Percentiles rank a stretch among this genome's conserved stretches.
Conservation (phyloP, 2,113 vertebrate genomes). For the Pardalotus punctatus region DNA sequence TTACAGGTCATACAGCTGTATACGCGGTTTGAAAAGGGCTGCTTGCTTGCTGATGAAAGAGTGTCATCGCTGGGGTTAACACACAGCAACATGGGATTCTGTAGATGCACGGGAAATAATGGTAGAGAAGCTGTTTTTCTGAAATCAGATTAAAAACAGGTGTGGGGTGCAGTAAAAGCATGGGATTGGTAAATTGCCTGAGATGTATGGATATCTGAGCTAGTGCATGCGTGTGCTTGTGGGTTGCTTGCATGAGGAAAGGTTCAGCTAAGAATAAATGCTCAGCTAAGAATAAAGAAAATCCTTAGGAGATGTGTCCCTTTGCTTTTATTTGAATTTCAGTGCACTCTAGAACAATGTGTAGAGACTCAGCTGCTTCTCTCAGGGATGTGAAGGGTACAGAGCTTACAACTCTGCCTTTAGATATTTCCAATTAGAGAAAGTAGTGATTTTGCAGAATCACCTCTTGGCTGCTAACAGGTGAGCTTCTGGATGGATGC, state of each 20-base stretch:
- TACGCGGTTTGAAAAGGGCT: not conserved
- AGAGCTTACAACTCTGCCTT: not conserved
- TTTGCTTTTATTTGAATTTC: not conserved
- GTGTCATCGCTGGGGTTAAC: not conserved
- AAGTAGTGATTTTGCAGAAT: not conserved
- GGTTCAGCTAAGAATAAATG: not conserved
- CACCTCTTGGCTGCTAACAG: not conserved
- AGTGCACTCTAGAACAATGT: not conserved
- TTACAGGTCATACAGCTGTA: not conserved
- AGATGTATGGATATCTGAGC: not conserved
- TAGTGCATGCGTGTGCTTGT: rapidly evolving
- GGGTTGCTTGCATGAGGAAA: not conserved
- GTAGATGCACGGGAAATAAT: not conserved
- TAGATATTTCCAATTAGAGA: not conserved
- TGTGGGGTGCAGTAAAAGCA: not conserved
- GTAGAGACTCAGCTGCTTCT: not conserved
- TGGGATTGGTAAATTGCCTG: not conserved
- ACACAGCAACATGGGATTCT: not conserved
- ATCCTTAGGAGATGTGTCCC: not conserved
- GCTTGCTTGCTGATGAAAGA: not conserved
- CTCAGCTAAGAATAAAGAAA: not conserved
- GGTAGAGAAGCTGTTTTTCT: not conserved
- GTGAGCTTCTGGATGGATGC: not conserved
- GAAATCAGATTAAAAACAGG: not conserved
- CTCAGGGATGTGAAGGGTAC: not conserved